These are phyloP conservation scores for Megalops cyprinoides DNA, from an alignment of 2,797 vertebrate species.

Conservation along the genomic window DNA sequence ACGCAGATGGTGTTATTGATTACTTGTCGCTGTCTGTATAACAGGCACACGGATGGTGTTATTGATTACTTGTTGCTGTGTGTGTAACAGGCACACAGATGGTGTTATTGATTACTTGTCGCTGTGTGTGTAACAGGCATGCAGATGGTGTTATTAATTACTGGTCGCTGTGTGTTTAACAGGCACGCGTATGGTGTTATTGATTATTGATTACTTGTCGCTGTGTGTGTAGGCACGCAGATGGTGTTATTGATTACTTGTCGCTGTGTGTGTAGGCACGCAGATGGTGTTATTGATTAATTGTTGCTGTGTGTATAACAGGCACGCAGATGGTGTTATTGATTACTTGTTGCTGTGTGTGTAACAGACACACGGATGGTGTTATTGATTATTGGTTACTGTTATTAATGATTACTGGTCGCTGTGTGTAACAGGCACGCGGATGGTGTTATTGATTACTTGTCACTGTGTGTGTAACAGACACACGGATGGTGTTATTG, in stretches of 20 bases:
- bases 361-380: neutral
- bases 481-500: constrained; percentile 85
- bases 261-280: neutral
- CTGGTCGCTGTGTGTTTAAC: neutral
- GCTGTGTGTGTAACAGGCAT: neutral
- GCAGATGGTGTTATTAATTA: neutral
- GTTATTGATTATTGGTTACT: neutral
- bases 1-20: neutral
- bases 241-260: neutral
- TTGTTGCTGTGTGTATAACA: constrained; percentile 55
- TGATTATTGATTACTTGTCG: neutral
- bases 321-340: constrained; percentile 87
- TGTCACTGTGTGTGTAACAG: constrained; percentile 65
- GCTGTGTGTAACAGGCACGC: neutral
- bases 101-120: constrained; percentile 62
- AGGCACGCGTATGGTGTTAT: neutral
- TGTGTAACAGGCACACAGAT: constrained; percentile 88
- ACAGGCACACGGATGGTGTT: neutral
- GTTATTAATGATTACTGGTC: neutral
- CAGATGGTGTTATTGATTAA: neutral
- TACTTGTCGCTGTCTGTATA: neutral
- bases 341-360: too few relatives aligned
- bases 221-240: neutral
- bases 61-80: neutral
- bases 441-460: neutral